Evolutionary conservation across 2,113 vertebrate genomes (phyloP).

Genomic region (Psettodes erumei): DNA sequence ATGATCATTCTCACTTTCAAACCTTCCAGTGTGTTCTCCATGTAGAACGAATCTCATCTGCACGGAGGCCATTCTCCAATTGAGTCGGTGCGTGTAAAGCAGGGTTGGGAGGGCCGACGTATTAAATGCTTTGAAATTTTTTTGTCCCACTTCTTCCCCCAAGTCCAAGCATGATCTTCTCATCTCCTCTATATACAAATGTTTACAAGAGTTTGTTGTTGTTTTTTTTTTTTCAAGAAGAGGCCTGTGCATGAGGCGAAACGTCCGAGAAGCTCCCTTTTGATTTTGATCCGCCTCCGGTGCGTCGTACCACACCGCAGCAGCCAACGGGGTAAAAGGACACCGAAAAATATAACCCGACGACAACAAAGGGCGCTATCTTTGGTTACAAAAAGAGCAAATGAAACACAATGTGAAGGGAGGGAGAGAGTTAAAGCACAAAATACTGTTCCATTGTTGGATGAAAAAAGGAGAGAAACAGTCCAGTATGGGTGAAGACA

Average conservation of each 20-base stretch:
- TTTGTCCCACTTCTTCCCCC: neutral
- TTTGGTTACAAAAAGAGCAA: conserved; percentile 95
- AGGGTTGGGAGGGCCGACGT: conserved; percentile 77
- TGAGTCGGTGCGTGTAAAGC: conserved; percentile 67
- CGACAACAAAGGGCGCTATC: conserved; percentile 84
- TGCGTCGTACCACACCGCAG: conserved; percentile 64
- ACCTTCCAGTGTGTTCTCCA: conserved; percentile 7
- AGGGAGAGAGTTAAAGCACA: conserved; percentile 47
- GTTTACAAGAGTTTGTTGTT: conserved; percentile 78
- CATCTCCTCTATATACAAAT: conserved; percentile 82
- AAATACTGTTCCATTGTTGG: conserved; percentile 51
- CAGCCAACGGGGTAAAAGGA: conserved; percentile 36
- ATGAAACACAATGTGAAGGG: conserved; percentile 66
- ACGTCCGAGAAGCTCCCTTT: conserved; percentile 42
- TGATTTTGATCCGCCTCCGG: neutral
- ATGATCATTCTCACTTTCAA: conserved; percentile 32
- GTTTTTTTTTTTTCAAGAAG: conserved; percentile 83
- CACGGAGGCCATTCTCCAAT: conserved; percentile 56
- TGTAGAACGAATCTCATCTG: conserved; percentile 51
- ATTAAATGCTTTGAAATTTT: conserved; percentile 74
- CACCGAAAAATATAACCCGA: conserved; percentile 65
- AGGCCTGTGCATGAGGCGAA: conserved; percentile 83
- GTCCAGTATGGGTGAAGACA: conserved; percentile 40
- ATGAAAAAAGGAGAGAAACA: conserved; percentile 26
- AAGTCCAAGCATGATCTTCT: conserved; percentile 74